phyloP scores from a whole-genome alignment of 2,888 invertebrate species.

The Plutella xylostella region DNA sequence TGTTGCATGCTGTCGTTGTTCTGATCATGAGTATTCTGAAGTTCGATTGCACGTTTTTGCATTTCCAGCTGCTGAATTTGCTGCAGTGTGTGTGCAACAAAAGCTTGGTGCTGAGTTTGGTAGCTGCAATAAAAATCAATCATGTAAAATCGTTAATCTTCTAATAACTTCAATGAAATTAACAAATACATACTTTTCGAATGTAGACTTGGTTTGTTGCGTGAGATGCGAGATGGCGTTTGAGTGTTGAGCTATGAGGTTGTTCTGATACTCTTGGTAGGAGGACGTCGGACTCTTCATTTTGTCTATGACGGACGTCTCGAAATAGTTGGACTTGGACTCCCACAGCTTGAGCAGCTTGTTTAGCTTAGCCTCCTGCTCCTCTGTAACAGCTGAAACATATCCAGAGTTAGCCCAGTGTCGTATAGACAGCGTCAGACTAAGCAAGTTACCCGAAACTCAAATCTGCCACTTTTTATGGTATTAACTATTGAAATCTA shows the following conservation, averaged over 20 bases:
- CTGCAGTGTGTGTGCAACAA: conserved; percentile 90
- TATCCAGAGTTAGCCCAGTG: conserved; percentile 51
- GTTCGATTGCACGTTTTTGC: conserved; percentile 77
- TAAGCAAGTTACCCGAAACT: conserved; percentile 59
- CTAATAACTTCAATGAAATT: conserved; percentile 14
- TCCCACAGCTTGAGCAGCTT: conserved; percentile 97
- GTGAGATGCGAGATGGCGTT: conserved; percentile 81
- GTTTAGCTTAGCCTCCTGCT: conserved; percentile 90
- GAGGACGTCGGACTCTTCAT: conserved; percentile 88
- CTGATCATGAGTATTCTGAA: conserved; percentile 49
- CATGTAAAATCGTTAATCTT: not conserved
- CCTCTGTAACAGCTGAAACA: conserved; percentile 82
- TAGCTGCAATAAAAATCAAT: conserved; percentile 65
- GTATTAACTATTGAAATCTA: not conserved
- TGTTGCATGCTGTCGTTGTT: conserved; percentile 37
- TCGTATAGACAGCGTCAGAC: conserved; percentile 38
- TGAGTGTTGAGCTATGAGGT: conserved; percentile 84
- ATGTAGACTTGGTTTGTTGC: conserved; percentile 84
- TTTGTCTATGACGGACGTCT: conserved; percentile 83
- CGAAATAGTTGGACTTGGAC: conserved; percentile 92
- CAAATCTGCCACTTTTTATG: conserved; percentile 1
- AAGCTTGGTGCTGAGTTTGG: conserved; percentile 95
- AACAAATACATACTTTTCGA: conserved; percentile 72
- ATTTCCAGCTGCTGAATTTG: conserved; percentile 88
- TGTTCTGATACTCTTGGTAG: conserved; percentile 91